Base-by-base conservation (phyloP, 2,797 vertebrate species). In the Chaetophractus vellerosus region DNA sequence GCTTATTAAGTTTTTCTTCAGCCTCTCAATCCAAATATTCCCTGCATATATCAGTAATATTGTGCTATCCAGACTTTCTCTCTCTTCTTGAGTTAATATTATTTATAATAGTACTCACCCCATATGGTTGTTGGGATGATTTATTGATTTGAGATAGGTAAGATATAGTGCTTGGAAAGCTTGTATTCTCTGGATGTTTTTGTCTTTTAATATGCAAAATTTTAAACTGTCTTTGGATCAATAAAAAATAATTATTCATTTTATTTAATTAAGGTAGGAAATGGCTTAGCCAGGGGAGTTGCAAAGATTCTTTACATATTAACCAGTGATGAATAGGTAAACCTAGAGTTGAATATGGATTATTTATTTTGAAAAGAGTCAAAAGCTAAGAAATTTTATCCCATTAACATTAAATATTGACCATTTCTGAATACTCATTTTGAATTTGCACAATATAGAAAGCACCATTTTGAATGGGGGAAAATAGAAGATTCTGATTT, bases 221-320 rank as follows among this genome's bases (percentile, higher is more conserved):
- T 83, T 78, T 89, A 61, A 63, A 81, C 38, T 89, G 24, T 11
- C 14, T 63, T 79, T 75, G 61, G 81, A 31, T 38, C 12, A 69
- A 63, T 87, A 93, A 61, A 61, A 91, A 69, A 71, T 64, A 93
- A 69, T 93, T 76, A 84, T 68, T 88, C 7, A 76, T 72, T 61
- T 86, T 80, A 50, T 75, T 76, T 79, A 86, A 71, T 76, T 85
- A 86, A 83, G 14, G 12, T 78, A 68, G 8, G 82, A 75, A 93
- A 63, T 91, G 18, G 19, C 7, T 82, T 95, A 52, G 82, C 10
- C 36, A 72, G 57, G 36, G 4, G 11, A 87, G 69, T 50, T 90
- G 52, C 15, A 83, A 83, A 63, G 4, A 83, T 52, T 83, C 5
- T 78, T 91, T 92, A 89, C 82, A 83, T 87, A 87, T 74, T 90